A percentile compares a stretch with the other conserved stretches of the same genome.
Evolutionary conservation across 1,140 invertebrate genomes (phyloP).

Genomic region (Zophobas atratus): DNA sequence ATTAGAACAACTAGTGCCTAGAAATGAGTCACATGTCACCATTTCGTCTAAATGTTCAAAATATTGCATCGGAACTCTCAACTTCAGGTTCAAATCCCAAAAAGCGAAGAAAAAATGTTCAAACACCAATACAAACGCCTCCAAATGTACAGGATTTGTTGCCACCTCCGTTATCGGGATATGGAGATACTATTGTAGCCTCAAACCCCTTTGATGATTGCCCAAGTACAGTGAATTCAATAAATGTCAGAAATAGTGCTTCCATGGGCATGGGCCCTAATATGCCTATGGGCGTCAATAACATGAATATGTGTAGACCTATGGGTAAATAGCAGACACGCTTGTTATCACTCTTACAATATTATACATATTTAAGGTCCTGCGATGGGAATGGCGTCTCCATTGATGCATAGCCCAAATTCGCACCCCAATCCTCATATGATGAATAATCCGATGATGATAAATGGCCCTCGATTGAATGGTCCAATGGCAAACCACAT

Average conservation of each 20-base stretch:
- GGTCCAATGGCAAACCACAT: slow-evolving; percentile 61
- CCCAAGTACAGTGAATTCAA: slow-evolving; percentile 76
- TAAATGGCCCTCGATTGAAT: slow-evolving; percentile 65
- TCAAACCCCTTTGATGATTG: slow-evolving; percentile 97
- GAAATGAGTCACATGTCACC: slow-evolving; percentile 80
- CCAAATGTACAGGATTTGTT: slow-evolving; percentile 83
- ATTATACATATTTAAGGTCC: slow-evolving; percentile 33
- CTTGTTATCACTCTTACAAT: background rate
- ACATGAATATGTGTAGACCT: slow-evolving; percentile 77
- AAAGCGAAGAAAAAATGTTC: slow-evolving; percentile 78
- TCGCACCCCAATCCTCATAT: slow-evolving; percentile 59
- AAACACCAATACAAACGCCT: slow-evolving; percentile 72
- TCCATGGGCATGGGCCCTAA: slow-evolving; percentile 64
- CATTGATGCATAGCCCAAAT: slow-evolving; percentile 72
- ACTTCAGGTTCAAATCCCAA: slow-evolving; percentile 79
- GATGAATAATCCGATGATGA: slow-evolving; percentile 66
- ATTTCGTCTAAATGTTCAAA: slow-evolving; percentile 78
- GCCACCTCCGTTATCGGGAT: slow-evolving; percentile 87
- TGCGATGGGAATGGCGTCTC: slow-evolving; percentile 68
- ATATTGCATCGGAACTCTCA: slow-evolving; percentile 72
- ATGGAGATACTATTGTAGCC: slow-evolving; percentile 94
- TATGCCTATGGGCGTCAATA: slow-evolving; percentile 67
- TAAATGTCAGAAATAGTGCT: slow-evolving; percentile 75
- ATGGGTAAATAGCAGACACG: slow-evolving; percentile 65
- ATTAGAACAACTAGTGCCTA: slow-evolving; percentile 33